Evolutionary conservation across 1,140 invertebrate genomes (phyloP).

Genomic region (Zophobas morio): DNA sequence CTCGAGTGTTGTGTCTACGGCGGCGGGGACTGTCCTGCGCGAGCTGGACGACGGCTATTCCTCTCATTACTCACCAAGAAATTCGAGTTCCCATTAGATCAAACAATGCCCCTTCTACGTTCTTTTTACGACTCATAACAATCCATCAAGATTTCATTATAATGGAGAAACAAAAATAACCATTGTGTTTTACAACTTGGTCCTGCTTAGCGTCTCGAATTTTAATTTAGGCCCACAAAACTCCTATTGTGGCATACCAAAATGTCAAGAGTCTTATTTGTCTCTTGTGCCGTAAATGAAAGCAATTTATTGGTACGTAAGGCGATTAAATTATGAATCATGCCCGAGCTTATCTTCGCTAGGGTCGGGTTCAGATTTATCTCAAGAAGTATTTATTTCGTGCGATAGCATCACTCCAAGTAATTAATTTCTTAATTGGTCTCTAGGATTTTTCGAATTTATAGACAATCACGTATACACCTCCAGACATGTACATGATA

Average conservation of each 20-base stretch:
- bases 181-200: constrained; percentile 23
- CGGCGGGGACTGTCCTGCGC: not conserved
- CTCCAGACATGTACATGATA: constrained; percentile 32
- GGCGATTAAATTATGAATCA: constrained; percentile 36
- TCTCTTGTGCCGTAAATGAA: constrained; percentile 6
- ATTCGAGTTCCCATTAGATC: constrained; percentile 21
- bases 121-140: constrained; percentile 19
- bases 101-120: constrained; percentile 34
- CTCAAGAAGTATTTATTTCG: constrained; percentile 25
- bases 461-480: constrained; percentile 8
- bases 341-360: constrained; percentile 12
- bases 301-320: constrained; percentile 33
- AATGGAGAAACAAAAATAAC: constrained; percentile 18
- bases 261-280: constrained; percentile 36
- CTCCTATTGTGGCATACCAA: constrained; percentile 8
- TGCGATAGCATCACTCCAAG: constrained; percentile 15
- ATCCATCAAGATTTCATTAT: constrained; percentile 43
- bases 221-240: not conserved
- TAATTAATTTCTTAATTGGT: constrained; percentile 20
- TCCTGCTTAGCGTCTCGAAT: not conserved
- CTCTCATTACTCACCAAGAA: constrained; percentile 37
- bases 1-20: constrained; percentile 2
- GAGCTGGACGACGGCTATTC: constrained; percentile 1
- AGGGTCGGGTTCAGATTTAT: constrained; percentile 23
- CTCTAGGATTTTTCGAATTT: not conserved